These are phyloP conservation scores for Corydoras sp. DNA, from an alignment of 2,113 vertebrate species.

Conservation along the genomic window DNA sequence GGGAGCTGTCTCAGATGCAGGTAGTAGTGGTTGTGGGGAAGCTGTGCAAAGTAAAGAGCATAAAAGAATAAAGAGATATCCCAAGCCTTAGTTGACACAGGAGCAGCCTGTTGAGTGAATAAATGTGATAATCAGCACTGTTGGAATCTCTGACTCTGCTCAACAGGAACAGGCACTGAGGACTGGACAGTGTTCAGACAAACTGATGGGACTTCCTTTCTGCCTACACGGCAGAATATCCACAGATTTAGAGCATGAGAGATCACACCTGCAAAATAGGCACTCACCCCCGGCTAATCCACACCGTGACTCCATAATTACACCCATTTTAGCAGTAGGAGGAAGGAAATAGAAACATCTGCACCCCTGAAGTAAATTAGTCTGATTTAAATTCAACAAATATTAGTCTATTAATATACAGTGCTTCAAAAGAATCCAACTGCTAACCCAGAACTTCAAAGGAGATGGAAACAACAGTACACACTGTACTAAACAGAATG, in stretches of 20 bases:
- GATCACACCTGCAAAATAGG: slow-evolving; percentile 3
- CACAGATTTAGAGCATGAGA: neutral
- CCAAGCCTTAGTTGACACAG: slow-evolving; percentile 6
- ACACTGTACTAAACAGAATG: neutral
- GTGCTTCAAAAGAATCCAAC: neutral
- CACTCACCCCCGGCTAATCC: slow-evolving; percentile 1
- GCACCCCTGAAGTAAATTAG: neutral
- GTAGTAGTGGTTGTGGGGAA: slow-evolving; percentile 1
- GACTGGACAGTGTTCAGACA: neutral
- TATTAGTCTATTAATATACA: slow-evolving; percentile 22
- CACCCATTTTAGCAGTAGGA: neutral
- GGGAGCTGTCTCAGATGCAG: slow-evolving; percentile 12
- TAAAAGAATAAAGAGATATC: slow-evolving; percentile 10
- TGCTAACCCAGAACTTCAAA: slow-evolving; percentile 1
- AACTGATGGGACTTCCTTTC: neutral
- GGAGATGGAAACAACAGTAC: neutral
- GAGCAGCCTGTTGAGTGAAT: neutral
- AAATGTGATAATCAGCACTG: neutral
- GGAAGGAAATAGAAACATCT: slow-evolving; percentile 4
- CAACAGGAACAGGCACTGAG: neutral
- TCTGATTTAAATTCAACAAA: slow-evolving; percentile 16
- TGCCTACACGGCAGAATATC: neutral
- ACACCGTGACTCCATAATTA: neutral
- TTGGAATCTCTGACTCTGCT: neutral
- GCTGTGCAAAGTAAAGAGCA: slow-evolving; percentile 1